Percentiles rank a stretch among this genome's conserved stretches.
These are phyloP conservation scores for Eulacestoma nigropectus DNA, from an alignment of 2,113 vertebrate species.

Conservation along the genomic window DNA sequence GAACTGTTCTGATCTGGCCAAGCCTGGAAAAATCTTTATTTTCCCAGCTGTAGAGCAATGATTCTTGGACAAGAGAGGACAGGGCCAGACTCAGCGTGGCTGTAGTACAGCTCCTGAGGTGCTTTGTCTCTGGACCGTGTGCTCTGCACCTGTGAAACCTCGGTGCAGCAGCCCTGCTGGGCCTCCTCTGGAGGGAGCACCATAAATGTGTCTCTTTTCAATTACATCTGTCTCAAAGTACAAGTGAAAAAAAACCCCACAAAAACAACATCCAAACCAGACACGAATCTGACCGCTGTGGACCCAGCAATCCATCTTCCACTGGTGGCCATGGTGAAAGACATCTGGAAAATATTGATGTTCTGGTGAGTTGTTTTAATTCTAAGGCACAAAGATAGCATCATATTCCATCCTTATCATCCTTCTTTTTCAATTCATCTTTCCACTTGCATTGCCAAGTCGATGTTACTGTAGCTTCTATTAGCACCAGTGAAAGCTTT, in stretches of 20 bases:
- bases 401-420: neutral
- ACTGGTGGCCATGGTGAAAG: neutral
- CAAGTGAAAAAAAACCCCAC: neutral
- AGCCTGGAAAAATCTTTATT: neutral
- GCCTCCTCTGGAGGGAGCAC: neutral
- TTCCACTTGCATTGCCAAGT: neutral
- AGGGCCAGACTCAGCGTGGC: neutral
- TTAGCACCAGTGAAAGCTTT: neutral
- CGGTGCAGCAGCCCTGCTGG: neutral
- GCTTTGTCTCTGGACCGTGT: neutral
- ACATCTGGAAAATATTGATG: neutral
- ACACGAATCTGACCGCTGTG: neutral
- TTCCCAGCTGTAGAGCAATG: accelerated
- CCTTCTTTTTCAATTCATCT: neutral
- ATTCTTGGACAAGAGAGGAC: neutral
- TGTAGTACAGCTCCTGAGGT: accelerated
- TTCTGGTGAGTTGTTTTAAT: neutral
- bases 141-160: neutral
- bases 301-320: neutral
- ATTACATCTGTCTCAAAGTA: neutral
- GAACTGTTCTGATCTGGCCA: neutral
- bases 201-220: neutral
- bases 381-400: neutral
- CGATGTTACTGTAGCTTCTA: neutral
- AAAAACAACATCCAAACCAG: neutral